Evolutionary conservation across 2,888 invertebrate genomes (phyloP), one percentile per base, ranked within the genome.

Genomic region (Coelopa pilipes): DNA sequence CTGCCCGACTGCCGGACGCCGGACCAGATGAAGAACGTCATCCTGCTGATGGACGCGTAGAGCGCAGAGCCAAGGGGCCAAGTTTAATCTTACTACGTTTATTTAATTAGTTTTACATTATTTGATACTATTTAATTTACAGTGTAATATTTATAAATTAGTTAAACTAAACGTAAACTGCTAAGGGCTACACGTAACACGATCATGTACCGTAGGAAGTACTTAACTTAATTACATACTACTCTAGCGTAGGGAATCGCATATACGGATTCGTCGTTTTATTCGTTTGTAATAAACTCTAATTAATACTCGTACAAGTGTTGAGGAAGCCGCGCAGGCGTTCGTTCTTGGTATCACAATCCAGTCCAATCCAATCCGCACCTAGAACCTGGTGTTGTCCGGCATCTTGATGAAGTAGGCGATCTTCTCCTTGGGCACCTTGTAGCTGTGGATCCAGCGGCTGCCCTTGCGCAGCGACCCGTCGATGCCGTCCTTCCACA

Each of bases 401-500:
- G 96, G 94, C 91, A 93, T 93, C 83, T 93, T 92, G 15, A 93
- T 91, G 86, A 96, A 96, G 87, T 93, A 94, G 0, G 96, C 95
- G 13, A 96, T 91, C 84, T 93, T 92, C 79, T 94, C 91, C 71
- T 92, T 90, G 12, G 93, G 92, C 12, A 96, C 95, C 80, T 91
- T 90, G 86, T 96, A 96, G 82, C 93, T 93, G 84, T 96, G 96
- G 84, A 97, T 93, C 96, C 96, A 96, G 76, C 96, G 91, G 78
- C 93, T 95, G 0, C 97, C 96, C 82, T 96, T 96, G 50, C 95
- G 90, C 59, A 94, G 89, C 34, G 94, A 95, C 0, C 93, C 93
- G 84, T 96, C 95, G 79, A 96, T 94, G 15, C 96, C 96, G 83
- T 97, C 96, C 82, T 93, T 93, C 98, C 98, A 98, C 0, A 96